Base-by-base conservation (phyloP, 2,888 invertebrate genomes). In the Netelia fuscicornis region DNA sequence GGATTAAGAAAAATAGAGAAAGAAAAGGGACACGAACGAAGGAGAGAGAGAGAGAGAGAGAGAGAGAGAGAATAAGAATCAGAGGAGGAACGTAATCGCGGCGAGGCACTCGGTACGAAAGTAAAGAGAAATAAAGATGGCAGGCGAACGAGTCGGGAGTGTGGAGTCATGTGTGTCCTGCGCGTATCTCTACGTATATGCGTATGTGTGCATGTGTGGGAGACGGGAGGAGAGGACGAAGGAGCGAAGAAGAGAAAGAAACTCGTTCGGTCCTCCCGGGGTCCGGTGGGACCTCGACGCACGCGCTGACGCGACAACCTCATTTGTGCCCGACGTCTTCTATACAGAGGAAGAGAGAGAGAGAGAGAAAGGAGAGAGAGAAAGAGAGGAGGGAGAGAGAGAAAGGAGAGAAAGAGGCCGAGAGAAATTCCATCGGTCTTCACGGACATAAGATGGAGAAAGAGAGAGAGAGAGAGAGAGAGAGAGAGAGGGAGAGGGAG, bases 281-380 rank as follows among this genome's bases (percentile, higher is more conserved):
- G 82, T 81, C 77, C 85, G 54, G 85, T 81, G 83, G 81, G 86
- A 84, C 81, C 67, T 75, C 78, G 87, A 89, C 88, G 89, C 91
- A 90, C 91, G 91, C 91, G 92, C 91, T 91, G 92, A 91, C 92
- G 92, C 92, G 93, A 93, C 92, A 92, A 92, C 90, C 93, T 93
- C 92, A 93, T 93, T 93, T 93, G 92, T 93, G 93, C 91, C 83
- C 92, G 90, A 91, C 90, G 90, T 90, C 90, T 91, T 89, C 90
- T 88, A 88, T 79, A 85, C 84, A 85, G 87, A 84, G 81, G 74
- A 83, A 58, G 83, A 81, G 58, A 76, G 75, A 30, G 75, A 30
- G 2, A 25, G 25, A 25, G 25, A 25, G 2, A 25, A 25, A 25
- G 25, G 81, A 77, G 58, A 70, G 58, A 70, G 52, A 77, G 71